phyloP scores from a whole-genome alignment of 2,113 vertebrate genomes.

The Cacatua alba region DNA sequence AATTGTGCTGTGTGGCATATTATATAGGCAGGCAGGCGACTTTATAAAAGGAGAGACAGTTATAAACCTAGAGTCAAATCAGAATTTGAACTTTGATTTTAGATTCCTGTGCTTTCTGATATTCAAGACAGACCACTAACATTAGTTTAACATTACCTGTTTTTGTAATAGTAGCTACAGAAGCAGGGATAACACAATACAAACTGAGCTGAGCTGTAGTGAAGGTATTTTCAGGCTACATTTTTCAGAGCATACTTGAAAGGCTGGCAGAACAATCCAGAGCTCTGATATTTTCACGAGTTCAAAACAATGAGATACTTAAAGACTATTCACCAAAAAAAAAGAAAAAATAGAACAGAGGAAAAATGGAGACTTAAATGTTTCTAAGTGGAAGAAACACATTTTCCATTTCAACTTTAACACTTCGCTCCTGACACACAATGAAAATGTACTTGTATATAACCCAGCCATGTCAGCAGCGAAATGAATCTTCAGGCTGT shows the following conservation, averaged over 20 bases:
- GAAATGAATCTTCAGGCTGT: not conserved
- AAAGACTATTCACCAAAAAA: not conserved
- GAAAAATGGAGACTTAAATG: not conserved
- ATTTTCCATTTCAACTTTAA: slow-evolving; percentile 17
- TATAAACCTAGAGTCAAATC: not conserved
- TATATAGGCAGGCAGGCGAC: not conserved
- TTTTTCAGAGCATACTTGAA: slow-evolving; percentile 25
- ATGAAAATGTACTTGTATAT: not conserved
- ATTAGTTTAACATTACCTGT: not conserved
- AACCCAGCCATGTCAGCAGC: slow-evolving; percentile 24
- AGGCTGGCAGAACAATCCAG: slow-evolving; percentile 28
- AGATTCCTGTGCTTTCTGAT: not conserved
- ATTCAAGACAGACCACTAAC: not conserved
- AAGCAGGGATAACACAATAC: not conserved
- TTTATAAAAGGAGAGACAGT: not conserved
- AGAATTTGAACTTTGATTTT: not conserved
- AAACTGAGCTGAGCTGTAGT: not conserved
- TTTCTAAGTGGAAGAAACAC: not conserved
- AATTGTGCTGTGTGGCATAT: not conserved
- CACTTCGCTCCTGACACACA: not conserved
- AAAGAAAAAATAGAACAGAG: not conserved
- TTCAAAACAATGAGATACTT: slow-evolving; percentile 37
- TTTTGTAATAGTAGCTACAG: not conserved
- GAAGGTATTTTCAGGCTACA: slow-evolving; percentile 2
- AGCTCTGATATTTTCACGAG: not conserved